Evolutionary conservation across 2,113 vertebrate genomes (phyloP).

Genomic region (Corapipo altera): DNA sequence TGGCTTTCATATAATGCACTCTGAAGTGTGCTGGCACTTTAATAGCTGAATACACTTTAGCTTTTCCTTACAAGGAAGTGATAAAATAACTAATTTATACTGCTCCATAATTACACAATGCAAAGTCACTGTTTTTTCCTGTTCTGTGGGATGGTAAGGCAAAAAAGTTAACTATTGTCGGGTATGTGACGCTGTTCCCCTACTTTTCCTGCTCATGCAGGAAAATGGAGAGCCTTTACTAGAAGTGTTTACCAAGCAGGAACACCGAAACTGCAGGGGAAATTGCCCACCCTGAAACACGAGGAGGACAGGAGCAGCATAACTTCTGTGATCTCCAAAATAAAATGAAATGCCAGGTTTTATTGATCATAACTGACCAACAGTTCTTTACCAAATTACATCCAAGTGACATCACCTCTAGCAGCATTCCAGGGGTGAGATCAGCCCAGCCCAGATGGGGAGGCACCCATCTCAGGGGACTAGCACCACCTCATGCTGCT

Average conservation of each 20-base stretch:
- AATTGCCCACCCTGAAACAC: not conserved
- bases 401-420: not conserved
- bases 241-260: conserved; percentile 24
- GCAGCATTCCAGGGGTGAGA: not conserved
- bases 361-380: not conserved
- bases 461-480: not conserved
- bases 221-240: conserved; percentile 24
- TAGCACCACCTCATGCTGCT: not conserved
- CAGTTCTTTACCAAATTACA: not conserved
- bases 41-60: conserved; percentile 16
- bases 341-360: not conserved
- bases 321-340: not conserved
- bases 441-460: not conserved
- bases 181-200: conserved; percentile 29
- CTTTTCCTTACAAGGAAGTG: conserved; percentile 57
- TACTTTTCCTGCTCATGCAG: conserved; percentile 44
- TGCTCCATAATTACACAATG: conserved; percentile 57
- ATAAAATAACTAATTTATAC: conserved; percentile 58
- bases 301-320: not conserved
- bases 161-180: conserved; percentile 7
- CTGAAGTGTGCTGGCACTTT: not conserved
- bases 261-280: not conserved
- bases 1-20: not conserved
- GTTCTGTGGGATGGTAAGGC: conserved; percentile 46
- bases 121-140: conserved; percentile 70